Evolutionary conservation across 1,140 invertebrate species (phyloP), one percentile per base, ranked within the genome.

Genomic region (Campodea augens): DNA sequence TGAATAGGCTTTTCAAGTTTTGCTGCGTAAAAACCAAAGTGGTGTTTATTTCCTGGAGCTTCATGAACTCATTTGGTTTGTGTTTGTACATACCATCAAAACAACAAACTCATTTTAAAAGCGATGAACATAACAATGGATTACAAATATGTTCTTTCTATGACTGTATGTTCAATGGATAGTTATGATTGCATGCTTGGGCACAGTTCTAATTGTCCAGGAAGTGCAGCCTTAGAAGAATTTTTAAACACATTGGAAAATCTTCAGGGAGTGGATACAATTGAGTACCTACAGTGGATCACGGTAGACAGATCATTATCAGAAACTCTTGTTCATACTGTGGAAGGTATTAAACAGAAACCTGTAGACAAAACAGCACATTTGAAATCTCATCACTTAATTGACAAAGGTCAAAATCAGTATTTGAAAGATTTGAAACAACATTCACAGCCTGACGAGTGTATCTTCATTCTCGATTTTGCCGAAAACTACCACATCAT

Each of bases 401-500:
- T 47, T 19, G 13, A 32, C n/a, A 46, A 46, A 24, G 10, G 13
- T 24, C 47, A 48, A 27, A 18, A 7, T 15, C 21, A 21, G 1
- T 48, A 25, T 40, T 40, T 48, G 13, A n/a, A 38, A 15, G 10
- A 36, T 7, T 22, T 39, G 23, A 52, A 49, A 38, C 43, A 43
- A 45, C 40, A 45, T 32, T 37, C 49, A n/a, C 18, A 19, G 5
- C 1, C 13, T 20, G 32, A 38, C n/a, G 36, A 39, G 20, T 25
- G 25, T n/a, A 32, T 52, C n/a, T 23, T 52, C n/a, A 19, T 46
- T n/a, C 22, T 48, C 25, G 49, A 54, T 27, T 53, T 52, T 49
- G 47, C 50, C 21, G 52, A 56, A 50, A 54, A 54, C 43, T 55
- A 48, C 44, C 51, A 45, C 25, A 50, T 54, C 41, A 44, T 54